Conservation (phyloP, 2,113 vertebrate genomes). For the Platysteira castanea region DNA sequence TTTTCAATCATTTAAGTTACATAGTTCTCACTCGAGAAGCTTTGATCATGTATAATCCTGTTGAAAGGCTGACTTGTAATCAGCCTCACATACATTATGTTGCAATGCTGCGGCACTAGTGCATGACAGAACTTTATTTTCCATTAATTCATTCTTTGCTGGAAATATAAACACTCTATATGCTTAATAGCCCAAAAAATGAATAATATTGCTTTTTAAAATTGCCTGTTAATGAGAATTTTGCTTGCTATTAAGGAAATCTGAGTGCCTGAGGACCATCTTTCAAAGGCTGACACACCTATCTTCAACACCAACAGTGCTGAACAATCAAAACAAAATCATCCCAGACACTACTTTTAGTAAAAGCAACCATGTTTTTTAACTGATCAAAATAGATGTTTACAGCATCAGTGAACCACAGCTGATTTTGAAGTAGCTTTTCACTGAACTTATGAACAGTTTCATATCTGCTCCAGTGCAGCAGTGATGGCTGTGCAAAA, state of each 20-base stretch:
- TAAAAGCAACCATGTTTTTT: conserved; percentile 16
- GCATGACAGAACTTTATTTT: conserved; percentile 52
- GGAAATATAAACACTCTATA: conserved; percentile 60
- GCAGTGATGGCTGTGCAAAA: not conserved
- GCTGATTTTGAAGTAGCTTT: conserved; percentile 13
- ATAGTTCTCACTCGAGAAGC: conserved; percentile 33
- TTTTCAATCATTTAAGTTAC: conserved; percentile 55
- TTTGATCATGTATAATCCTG: conserved; percentile 52
- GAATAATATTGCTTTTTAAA: conserved; percentile 48
- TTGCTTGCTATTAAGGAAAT: conserved; percentile 38
- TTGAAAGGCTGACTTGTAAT: conserved; percentile 53
- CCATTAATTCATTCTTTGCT: conserved; percentile 55
- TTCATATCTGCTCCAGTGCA: not conserved
- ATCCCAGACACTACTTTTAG: conserved; percentile 9
- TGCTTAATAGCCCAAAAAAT: conserved; percentile 60
- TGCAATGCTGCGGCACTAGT: not conserved
- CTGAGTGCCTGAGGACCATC: not conserved
- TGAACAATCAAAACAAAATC: conserved; percentile 46
- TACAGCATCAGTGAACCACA: conserved; percentile 16
- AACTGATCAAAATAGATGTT: conserved; percentile 15
- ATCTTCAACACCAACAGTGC: conserved; percentile 40
- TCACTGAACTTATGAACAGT: not conserved
- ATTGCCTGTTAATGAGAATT: conserved; percentile 57
- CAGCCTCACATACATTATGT: conserved; percentile 33
- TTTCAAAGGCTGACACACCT: conserved; percentile 36